Base-by-base conservation (phyloP, 2,888 invertebrate genomes). In the Xestia rhomboidea region DNA sequence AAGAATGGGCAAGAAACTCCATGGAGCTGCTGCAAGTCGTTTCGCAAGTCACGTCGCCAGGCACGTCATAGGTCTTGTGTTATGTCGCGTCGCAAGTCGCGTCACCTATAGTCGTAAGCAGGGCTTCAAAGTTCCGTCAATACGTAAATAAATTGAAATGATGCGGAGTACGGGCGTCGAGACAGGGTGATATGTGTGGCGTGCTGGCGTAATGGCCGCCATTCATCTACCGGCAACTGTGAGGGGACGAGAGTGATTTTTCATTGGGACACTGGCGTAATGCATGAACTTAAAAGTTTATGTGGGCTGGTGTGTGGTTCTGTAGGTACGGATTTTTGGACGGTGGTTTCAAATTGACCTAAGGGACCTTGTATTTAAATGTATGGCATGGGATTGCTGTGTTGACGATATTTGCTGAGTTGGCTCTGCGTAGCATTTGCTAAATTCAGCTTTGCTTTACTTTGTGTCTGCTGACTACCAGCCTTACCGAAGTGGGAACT, bases 171-270 rank as follows among this genome's bases (percentile, higher is more conserved):
- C 80, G 76, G 78, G 79, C 77, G 79, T 77, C 75, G 73, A 76
- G 82, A 82, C 84, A 74, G 84, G 77, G 85, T 89, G 90, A 90
- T 90, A 85, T 89, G 90, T 90, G 90, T 87, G 90, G 90, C 90
- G 86, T 89, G 85, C 82, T 85, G 68, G 63, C 78, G 83, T 88
- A 88, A 89, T 89, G 90, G 86, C 60, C 13, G 73, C 79, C 74
- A 89, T 90, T 76, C 82, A 86, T 90, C 88, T 87, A 81, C 73
- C 69, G 78, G 70, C 76, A 79, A 86, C 81, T 73, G 72, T 34
- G 72, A 87, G 88, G 84, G 89, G 84, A 82, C 87, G 54, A 76
- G 74, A 81, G 86, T 77, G 82, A 87, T 87, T 86, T 86, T 88
- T 89, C 89, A 88, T 85, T 85, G 85, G 74, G 81, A 84, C 87